phyloP scores from a whole-genome alignment of 1,140 invertebrate genomes.

The Homarus americanus region DNA sequence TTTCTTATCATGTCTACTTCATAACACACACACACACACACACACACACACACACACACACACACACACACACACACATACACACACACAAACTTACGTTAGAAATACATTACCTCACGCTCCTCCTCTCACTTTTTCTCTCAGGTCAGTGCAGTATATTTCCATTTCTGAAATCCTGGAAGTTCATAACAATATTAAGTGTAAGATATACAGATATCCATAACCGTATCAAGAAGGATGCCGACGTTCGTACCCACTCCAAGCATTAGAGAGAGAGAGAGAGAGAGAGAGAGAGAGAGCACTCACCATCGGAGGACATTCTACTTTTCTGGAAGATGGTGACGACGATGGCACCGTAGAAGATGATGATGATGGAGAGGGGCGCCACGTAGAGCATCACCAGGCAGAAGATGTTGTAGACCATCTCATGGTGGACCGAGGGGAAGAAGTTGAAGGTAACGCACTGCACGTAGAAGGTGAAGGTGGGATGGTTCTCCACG shows the following conservation, averaged over 20 bases:
- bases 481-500: conserved; percentile 86
- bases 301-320: conserved; percentile 39
- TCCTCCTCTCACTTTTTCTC: not conserved
- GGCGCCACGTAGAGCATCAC: conserved; percentile 91
- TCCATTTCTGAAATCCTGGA: too few relatives aligned
- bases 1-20: too few relatives aligned
- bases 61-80: not conserved
- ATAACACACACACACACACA: not conserved
- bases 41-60: conserved; percentile 2
- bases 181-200: too few relatives aligned
- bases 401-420: conserved; percentile 89
- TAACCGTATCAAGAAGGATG: too few relatives aligned
- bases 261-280: conserved; percentile 30
- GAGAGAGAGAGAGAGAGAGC: conserved; percentile 29
- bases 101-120: too few relatives aligned
- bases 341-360: conserved; percentile 89
- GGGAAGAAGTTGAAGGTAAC: conserved; percentile 87
- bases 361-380: conserved; percentile 89
- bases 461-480: conserved; percentile 89
- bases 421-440: conserved; percentile 83
- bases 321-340: conserved; percentile 82
- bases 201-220: too few relatives aligned
- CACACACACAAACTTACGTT: too few relatives aligned
- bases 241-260: too few relatives aligned
- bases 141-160: too few relatives aligned